phyloP scores from a whole-genome alignment of 1,140 invertebrate species.

The Trinorchestia longiramus region DNA sequence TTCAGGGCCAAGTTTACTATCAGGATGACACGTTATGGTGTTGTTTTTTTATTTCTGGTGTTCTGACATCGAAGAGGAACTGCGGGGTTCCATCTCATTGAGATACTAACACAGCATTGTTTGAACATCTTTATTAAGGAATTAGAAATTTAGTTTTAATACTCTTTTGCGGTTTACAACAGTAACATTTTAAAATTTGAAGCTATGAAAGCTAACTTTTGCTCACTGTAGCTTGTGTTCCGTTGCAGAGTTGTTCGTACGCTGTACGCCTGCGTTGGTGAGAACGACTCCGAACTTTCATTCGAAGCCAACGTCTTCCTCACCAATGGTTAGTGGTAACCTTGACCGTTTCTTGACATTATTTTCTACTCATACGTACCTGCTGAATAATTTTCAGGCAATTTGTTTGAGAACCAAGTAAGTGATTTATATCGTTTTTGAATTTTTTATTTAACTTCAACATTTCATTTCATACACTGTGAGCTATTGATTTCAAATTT shows the following conservation, averaged over 20 bases:
- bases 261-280: conserved; percentile 93
- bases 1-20: not conserved
- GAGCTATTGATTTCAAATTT: not conserved
- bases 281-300: conserved; percentile 95
- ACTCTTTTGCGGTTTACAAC: not conserved
- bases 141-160: not conserved
- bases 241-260: conserved; percentile 80
- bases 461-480: not conserved
- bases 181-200: not conserved
- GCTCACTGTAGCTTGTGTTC: not conserved
- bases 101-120: not conserved
- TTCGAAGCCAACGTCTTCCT: conserved; percentile 99
- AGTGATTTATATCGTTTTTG: not conserved
- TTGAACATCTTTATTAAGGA: not conserved
- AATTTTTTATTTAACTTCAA: not conserved
- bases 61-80: not conserved
- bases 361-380: not conserved
- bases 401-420: not conserved
- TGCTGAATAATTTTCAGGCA: not conserved
- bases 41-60: not conserved
- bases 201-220: not conserved
- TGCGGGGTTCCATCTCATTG: not conserved
- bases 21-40: not conserved
- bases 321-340: conserved; percentile 84
- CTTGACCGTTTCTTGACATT: not conserved